phyloP scores from a whole-genome alignment of 2,797 vertebrate species.

The Sardinella longiceps region DNA sequence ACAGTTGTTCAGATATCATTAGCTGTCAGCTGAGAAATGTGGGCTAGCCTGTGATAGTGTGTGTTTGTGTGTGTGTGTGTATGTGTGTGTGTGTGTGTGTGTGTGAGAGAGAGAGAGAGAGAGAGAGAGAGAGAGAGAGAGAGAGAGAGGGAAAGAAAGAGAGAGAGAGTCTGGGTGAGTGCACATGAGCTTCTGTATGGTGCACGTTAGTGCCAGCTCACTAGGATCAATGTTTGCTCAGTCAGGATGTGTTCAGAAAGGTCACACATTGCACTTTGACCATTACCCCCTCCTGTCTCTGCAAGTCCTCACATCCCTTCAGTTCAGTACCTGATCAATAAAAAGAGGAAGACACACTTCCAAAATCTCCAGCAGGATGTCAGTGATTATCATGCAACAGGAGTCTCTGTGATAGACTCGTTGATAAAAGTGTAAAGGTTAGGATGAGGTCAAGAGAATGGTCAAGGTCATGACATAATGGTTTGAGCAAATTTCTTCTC shows the following conservation, averaged over 20 bases:
- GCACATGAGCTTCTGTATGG: background rate
- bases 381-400: background rate
- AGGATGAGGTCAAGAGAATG: background rate
- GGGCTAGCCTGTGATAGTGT: background rate
- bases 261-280: conserved; percentile 10
- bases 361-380: background rate
- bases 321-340: background rate
- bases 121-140: no score
- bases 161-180: background rate
- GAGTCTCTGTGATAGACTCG: background rate
- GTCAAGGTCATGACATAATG: background rate
- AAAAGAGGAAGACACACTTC: background rate
- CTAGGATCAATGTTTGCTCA: background rate
- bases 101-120: no score
- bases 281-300: background rate
- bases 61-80: background rate
- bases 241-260: background rate
- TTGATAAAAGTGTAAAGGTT: background rate
- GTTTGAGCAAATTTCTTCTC: background rate
- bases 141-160: no score
- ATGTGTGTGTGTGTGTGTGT: background rate
- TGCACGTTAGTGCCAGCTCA: background rate
- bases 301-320: background rate
- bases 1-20: background rate
- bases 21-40: background rate